Conservation (phyloP, 92 coral and sea anemone genomes). For the Porites evermanni region DNA sequence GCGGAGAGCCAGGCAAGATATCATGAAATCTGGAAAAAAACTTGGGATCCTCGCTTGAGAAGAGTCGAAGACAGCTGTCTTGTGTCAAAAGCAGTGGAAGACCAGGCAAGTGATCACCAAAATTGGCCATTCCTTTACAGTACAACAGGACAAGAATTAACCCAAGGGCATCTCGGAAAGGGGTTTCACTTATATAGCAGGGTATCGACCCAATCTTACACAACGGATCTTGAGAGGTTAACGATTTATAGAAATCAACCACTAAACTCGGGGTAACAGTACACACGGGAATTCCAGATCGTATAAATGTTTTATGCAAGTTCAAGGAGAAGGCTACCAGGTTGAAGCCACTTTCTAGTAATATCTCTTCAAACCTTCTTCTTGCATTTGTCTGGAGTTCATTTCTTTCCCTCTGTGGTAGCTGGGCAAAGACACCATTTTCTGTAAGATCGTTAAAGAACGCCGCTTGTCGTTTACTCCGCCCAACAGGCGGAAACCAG, state of each 20-base stretch:
- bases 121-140: slow-evolving; percentile 58
- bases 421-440: background rate
- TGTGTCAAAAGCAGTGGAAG: slow-evolving; percentile 85
- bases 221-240: background rate
- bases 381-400: slow-evolving; percentile 1
- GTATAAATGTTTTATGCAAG: slow-evolving; percentile 13
- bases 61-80: slow-evolving; percentile 57
- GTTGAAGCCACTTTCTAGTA: slow-evolving; percentile 55
- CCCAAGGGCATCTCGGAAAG: slow-evolving; percentile 19
- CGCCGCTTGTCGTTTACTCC: slow-evolving; percentile 7
- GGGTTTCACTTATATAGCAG: slow-evolving; percentile 28
- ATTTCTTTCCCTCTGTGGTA: background rate
- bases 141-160: slow-evolving; percentile 59
- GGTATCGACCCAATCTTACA: slow-evolving; percentile 64
- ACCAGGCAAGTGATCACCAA: slow-evolving; percentile 65
- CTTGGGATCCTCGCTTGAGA: slow-evolving; percentile 29
- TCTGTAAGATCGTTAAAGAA: slow-evolving; percentile 47
- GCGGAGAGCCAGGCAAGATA: slow-evolving; percentile 55
- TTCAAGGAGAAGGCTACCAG: slow-evolving; percentile 51
- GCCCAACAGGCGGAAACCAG: slow-evolving; percentile 58
- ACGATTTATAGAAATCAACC: slow-evolving; percentile 51
- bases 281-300: slow-evolving; percentile 31
- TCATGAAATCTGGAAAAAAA: slow-evolving; percentile 58
- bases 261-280: slow-evolving; percentile 48
- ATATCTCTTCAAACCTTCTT: background rate